Evolutionary conservation across 2,888 invertebrate genomes (phyloP).

Genomic region (Thumatha senex): DNA sequence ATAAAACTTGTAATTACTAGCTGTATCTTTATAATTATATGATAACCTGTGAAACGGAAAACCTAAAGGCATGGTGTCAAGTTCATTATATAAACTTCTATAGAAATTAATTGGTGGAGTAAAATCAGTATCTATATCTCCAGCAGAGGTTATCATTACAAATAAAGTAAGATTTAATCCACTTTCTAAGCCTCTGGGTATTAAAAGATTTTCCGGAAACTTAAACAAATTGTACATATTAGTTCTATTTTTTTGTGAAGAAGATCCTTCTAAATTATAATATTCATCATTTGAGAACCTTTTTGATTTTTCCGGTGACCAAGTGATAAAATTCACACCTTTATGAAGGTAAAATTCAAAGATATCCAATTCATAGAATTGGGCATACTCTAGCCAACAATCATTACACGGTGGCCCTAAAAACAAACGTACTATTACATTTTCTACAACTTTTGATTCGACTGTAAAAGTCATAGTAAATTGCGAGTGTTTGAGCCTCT

Average conservation of each 20-base stretch:
- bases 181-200: constrained; percentile 62
- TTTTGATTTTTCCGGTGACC: constrained; percentile 53
- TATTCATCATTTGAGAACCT: constrained; percentile 54
- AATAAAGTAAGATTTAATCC: constrained; percentile 70
- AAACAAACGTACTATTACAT: constrained; percentile 60
- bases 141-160: constrained; percentile 56
- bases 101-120: constrained; percentile 42
- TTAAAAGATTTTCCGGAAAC: constrained; percentile 64
- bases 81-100: constrained; percentile 41
- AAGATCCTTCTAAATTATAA: constrained; percentile 48
- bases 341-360: constrained; percentile 47
- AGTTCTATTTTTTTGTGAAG: constrained; percentile 21
- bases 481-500: constrained; percentile 57
- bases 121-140: constrained; percentile 37
- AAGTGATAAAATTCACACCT: constrained; percentile 59
- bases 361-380: constrained; percentile 65
- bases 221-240: constrained; percentile 59
- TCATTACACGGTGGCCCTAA: constrained; percentile 63
- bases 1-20: constrained; percentile 65
- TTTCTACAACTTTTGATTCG: constrained; percentile 44
- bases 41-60: constrained; percentile 71
- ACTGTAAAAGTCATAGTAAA: constrained; percentile 60
- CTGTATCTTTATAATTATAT: constrained; percentile 37
- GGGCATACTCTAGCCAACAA: constrained; percentile 56
- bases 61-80: constrained; percentile 63